Evolutionary conservation across 23 tunicate species (phyloP).

Genomic region (Trididemnum clinides): DNA sequence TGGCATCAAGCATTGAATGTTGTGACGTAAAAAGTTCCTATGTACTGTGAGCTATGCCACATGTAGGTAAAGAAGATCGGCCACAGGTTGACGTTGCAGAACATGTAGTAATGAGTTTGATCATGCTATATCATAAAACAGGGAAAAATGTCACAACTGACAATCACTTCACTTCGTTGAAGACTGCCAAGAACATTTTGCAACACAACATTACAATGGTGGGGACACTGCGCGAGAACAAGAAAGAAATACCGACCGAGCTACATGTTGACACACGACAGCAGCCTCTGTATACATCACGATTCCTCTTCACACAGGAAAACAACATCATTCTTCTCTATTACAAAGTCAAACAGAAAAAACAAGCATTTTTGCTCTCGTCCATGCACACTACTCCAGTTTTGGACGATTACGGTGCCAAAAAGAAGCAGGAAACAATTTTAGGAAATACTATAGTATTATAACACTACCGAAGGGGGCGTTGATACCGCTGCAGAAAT

Average conservation of each 20-base stretch:
- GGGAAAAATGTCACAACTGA: constrained; percentile 31
- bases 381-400: constrained; percentile 29
- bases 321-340: neutral
- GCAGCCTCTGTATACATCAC: constrained; percentile 29
- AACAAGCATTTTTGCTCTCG: constrained; percentile 8
- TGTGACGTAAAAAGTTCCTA: constrained; percentile 27
- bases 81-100: constrained; percentile 21
- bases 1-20: constrained; percentile 15
- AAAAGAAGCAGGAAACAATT: constrained; percentile 21
- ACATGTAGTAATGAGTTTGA: constrained; percentile 19
- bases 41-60: constrained; percentile 15
- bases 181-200: constrained; percentile 9
- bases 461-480: constrained; percentile 16
- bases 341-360: neutral
- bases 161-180: constrained; percentile 12
- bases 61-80: constrained; percentile 20
- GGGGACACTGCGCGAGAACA: constrained; percentile 4
- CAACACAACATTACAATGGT: constrained; percentile 21
- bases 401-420: neutral
- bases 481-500: constrained; percentile 36
- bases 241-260: constrained; percentile 4
- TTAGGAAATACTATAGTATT: neutral
- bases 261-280: constrained; percentile 11
- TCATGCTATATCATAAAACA: constrained; percentile 13
- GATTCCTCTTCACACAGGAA: constrained; percentile 7